phyloP scores from a whole-genome alignment of 2,797 vertebrate genomes.

The Thaleichthys pacificus region DNA sequence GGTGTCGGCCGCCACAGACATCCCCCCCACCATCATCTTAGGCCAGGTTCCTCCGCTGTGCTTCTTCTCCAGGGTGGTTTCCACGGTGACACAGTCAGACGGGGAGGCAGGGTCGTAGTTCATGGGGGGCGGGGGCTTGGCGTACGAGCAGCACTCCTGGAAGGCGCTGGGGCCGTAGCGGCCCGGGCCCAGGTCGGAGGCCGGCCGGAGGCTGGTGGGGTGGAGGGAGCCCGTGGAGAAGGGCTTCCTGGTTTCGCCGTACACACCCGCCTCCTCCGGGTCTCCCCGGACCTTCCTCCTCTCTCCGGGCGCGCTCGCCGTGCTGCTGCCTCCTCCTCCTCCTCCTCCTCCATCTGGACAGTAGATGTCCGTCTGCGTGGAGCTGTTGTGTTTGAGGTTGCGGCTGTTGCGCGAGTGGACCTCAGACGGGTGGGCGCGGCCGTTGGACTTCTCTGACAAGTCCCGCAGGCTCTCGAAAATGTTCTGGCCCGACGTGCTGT shows the following conservation, averaged over 20 bases:
- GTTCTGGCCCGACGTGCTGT: slow-evolving; percentile 92
- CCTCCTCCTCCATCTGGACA: slow-evolving; percentile 69
- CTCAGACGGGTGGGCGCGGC: slow-evolving; percentile 82
- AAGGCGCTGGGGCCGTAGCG: slow-evolving; percentile 86
- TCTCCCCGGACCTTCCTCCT: slow-evolving; percentile 72
- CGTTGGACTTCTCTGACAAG: slow-evolving; percentile 85
- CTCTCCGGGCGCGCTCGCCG: slow-evolving; percentile 59
- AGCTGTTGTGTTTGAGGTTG: slow-evolving; percentile 93
- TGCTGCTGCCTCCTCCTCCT: slow-evolving; percentile 45
- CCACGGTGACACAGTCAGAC: slow-evolving; percentile 74
- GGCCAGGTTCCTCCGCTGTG: slow-evolving; percentile 94
- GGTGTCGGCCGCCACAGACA: slow-evolving; percentile 76
- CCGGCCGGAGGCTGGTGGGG: slow-evolving; percentile 70
- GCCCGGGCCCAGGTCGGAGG: slow-evolving; percentile 80
- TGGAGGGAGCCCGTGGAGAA: slow-evolving; percentile 78
- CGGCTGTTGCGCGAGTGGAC: slow-evolving; percentile 87
- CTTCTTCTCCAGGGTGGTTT: slow-evolving; percentile 80
- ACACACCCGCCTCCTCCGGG: slow-evolving; percentile 64
- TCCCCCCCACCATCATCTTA: slow-evolving; percentile 86
- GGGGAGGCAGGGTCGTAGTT: slow-evolving; percentile 80
- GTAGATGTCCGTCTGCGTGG: slow-evolving; percentile 95
- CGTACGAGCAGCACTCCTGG: slow-evolving; percentile 80
- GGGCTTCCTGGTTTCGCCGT: slow-evolving; percentile 70
- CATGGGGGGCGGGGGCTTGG: slow-evolving; percentile 70
- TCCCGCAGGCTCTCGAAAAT: slow-evolving; percentile 94